A percentile compares a stretch with the other conserved stretches of the same genome.
Conservation (phyloP, 2,888 invertebrate genomes). For the Blastobasis lacticolella region DNA sequence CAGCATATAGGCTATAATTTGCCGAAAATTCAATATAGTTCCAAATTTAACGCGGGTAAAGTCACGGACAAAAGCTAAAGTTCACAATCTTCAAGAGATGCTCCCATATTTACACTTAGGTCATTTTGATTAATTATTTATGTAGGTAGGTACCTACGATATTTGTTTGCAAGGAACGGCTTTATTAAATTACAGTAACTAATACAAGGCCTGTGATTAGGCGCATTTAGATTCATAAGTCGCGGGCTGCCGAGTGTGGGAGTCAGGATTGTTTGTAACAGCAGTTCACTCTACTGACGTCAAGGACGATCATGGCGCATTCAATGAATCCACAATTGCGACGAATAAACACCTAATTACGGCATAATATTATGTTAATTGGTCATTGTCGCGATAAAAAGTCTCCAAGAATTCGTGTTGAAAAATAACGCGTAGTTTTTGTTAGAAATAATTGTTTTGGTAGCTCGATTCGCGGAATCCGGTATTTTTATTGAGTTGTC, state of each 20-base stretch:
- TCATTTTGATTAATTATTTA: too few species aligned
- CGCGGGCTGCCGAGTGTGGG: slow-evolving; percentile 48
- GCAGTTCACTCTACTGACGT: slow-evolving; percentile 37
- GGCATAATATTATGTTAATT: slow-evolving; percentile 8
- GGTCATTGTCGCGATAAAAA: slow-evolving; percentile 2
- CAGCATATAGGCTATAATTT: too few species aligned
- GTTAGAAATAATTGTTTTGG: too few species aligned
- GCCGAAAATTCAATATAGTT: too few species aligned
- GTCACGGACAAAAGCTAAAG: too few species aligned
- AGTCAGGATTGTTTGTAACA: slow-evolving; percentile 41
- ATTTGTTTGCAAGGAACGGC: neutral
- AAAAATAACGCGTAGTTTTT: neutral
- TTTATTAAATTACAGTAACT: neutral
- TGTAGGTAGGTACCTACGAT: too few species aligned
- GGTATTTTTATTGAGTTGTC: slow-evolving; percentile 21
- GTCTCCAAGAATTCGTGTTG: neutral
- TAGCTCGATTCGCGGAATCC: neutral
- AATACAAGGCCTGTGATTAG: slow-evolving; percentile 31
- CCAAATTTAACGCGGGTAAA: too few species aligned
- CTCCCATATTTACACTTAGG: too few species aligned
- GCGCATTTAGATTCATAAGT: slow-evolving; percentile 37
- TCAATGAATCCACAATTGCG: slow-evolving; percentile 6
- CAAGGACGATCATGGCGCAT: slow-evolving; percentile 34
- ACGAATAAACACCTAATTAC: slow-evolving; percentile 1
- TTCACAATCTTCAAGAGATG: too few species aligned